These are phyloP conservation scores for Morone chrysops DNA, from an alignment of 2,113 vertebrate genomes.

Conservation along the genomic window DNA sequence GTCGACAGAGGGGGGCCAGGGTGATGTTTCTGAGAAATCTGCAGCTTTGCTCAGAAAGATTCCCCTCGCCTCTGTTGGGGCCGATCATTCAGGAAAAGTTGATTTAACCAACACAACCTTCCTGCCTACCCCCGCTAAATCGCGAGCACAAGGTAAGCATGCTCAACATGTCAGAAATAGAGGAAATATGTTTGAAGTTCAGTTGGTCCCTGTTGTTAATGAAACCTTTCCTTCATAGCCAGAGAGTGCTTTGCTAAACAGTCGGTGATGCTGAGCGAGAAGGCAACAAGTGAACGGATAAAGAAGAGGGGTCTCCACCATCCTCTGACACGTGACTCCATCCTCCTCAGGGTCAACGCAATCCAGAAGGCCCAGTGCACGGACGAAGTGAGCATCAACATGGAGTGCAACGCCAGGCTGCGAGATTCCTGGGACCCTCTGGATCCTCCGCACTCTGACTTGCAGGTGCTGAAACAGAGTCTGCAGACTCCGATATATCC, in stretches of 20 bases:
- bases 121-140: slow-evolving; percentile 12
- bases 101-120: slow-evolving; percentile 24
- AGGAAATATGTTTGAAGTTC: neutral
- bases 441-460: neutral
- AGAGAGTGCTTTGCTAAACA: neutral
- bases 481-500: neutral
- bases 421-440: slow-evolving; percentile 72
- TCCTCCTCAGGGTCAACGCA: slow-evolving; percentile 79
- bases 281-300: slow-evolving; percentile 31
- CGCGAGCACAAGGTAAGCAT: slow-evolving; percentile 27
- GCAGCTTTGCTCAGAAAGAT: slow-evolving; percentile 13
- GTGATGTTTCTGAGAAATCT: slow-evolving; percentile 26
- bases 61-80: slow-evolving; percentile 4
- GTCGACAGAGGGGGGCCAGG: neutral
- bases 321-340: slow-evolving; percentile 61
- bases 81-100: neutral
- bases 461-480: neutral
- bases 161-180: neutral
- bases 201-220: neutral
- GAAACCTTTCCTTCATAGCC: neutral
- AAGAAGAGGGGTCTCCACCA: slow-evolving; percentile 65
- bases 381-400: slow-evolving; percentile 59
- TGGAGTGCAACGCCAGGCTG: slow-evolving; percentile 57
- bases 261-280: slow-evolving; percentile 58
- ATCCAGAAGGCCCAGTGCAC: slow-evolving; percentile 66